Base-by-base conservation (phyloP, 2,113 vertebrate species). In the Entelurus aequoreus region DNA sequence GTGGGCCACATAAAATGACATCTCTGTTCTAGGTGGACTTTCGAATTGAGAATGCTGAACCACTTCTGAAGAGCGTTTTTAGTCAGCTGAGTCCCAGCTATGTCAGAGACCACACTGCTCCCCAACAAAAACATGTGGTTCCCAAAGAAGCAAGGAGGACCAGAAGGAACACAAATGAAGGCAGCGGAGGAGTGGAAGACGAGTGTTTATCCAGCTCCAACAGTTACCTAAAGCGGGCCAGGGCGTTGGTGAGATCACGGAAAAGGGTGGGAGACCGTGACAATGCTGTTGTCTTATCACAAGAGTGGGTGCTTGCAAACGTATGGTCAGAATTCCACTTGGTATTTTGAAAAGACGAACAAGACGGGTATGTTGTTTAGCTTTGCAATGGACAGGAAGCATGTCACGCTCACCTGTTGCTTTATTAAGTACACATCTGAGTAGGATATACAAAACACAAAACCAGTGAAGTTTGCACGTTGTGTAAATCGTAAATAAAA, bases 231-330 rank as follows among this genome's bases (percentile, higher is more conserved):
- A 89, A 68, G 12, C 87, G 85, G 49, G 67, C 91, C 66, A 88
- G 79, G 72, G 77, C 78, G 63, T 89, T 94, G 92, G 94, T 95
- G 86, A 89, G 71, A 51, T 58, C 35, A 44, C 54, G 60, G 47
- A 13, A 40, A 35, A 8, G 54, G 40, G 51, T 63, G 16, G 48
- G n/a, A 35, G 47, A 50, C 35, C 53, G 47, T 47, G 40, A 8
- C 21, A 60, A 21, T 19, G 15, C 8, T 48, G 4, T 40, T 60
- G 65, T 60, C 35, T 60, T 12, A 38, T 19, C 36, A 46, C 13
- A 28, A 12, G 14, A 16, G n/a, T 55, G 48, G 28, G 8, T 35
- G 15, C 36, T 15, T 19, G 13, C 35, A 54, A 54, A 21, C 58
- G 44, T 40, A 35, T 51, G 35, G 40, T 35, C 38, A 57, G 48